Evolutionary conservation across 2,888 invertebrate genomes (phyloP).

Genomic region (Drosophila melanocephala): DNA sequence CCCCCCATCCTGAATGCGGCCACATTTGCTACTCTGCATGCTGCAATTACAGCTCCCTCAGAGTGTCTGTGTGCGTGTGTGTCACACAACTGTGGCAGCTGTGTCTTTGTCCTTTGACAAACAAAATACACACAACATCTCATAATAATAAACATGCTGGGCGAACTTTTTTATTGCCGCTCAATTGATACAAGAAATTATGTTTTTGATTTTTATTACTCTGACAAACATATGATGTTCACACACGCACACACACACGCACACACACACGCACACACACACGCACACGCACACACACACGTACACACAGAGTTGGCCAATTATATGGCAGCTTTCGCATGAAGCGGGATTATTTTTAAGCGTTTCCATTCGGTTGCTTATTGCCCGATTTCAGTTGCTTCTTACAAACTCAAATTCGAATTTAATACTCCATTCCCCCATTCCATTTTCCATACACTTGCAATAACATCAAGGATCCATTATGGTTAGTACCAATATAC

Average conservation of each 20-base stretch:
- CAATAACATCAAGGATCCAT: not conserved
- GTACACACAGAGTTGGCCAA: conserved; percentile 33
- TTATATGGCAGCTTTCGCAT: conserved; percentile 51
- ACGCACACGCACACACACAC: conserved; percentile 9
- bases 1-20: conserved; percentile 20
- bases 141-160: conserved; percentile 59
- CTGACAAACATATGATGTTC: conserved; percentile 76
- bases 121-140: conserved; percentile 26
- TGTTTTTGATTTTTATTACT: conserved; percentile 80
- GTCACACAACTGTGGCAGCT: conserved; percentile 35
- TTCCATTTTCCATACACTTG: not conserved
- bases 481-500: not conserved
- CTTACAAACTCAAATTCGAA: conserved; percentile 29
- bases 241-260: conserved; percentile 20
- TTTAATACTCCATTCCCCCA: conserved; percentile 15
- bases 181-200: conserved; percentile 79
- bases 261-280: conserved; percentile 9
- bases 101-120: conserved; percentile 11
- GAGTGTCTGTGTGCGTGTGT: conserved; percentile 9
- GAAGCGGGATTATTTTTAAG: conserved; percentile 64
- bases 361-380: conserved; percentile 27
- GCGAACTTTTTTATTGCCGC: conserved; percentile 67
- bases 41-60: conserved; percentile 42
- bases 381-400: conserved; percentile 19
- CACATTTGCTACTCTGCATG: conserved; percentile 56